Conservation (phyloP, 2,888 invertebrate genomes). For the Eutolmus rufibarbis region DNA sequence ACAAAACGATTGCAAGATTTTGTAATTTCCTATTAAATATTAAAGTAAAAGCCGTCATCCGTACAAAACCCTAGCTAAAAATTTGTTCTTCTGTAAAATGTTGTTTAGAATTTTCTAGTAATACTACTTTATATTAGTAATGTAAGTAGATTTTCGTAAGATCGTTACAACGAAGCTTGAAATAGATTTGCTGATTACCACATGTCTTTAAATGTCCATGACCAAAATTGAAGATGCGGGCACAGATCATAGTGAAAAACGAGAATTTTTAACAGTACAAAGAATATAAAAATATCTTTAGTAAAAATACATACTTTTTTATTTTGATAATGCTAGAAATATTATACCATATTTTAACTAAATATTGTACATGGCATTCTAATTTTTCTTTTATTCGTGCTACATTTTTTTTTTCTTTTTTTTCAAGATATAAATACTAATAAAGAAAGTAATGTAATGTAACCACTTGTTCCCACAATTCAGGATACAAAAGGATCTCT, state of each 20-base stretch:
- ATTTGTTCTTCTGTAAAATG: no score
- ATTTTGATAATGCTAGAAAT: background rate
- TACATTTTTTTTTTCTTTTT: background rate
- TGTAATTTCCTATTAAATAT: no score
- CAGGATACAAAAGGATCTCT: background rate
- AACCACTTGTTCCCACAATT: background rate
- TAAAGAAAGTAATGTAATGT: background rate
- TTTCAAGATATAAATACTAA: background rate
- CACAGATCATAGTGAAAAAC: background rate
- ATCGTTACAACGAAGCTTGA: no score
- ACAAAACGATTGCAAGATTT: no score
- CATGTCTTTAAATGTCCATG: no score
- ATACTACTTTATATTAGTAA: no score
- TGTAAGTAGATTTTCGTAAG: no score
- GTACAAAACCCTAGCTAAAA: no score
- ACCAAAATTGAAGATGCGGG: no score
- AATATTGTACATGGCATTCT: background rate
- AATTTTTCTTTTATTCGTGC: background rate
- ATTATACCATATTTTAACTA: background rate
- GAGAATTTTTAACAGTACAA: background rate
- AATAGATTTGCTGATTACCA: no score
- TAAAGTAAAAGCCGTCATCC: no score
- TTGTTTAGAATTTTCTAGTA: no score
- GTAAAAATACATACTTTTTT: background rate
- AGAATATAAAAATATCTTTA: background rate